Evolutionary conservation across 2,888 invertebrate species (phyloP), one percentile per base, ranked within the genome.

Genomic region (Perizoma affinitatum): DNA sequence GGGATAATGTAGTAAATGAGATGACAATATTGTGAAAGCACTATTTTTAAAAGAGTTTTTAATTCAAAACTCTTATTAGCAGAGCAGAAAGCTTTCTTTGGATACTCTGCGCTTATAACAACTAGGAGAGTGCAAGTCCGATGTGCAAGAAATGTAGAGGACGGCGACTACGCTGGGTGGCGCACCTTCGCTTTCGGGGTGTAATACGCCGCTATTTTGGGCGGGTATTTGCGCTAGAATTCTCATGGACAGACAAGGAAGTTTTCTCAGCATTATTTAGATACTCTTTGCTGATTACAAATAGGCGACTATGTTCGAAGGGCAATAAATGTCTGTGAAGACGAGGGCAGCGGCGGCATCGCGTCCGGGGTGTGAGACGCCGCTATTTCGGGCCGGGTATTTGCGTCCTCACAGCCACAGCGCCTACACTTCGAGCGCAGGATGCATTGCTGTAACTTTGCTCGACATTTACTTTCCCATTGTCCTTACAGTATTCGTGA

Each of bases 351-450:
- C 74, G 73, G 70, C 72, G 70, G 22, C 72, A 73, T 61, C 69
- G 72, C 75, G 79, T 77, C 81, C 85, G 78, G 83, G 86, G 85
- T 84, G 84, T 80, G 82, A 85, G 87, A 86, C 88, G 83, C 74
- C 83, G 84, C 85, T 90, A 90, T 90, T 90, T 89, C 79, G 70
- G 85, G 82, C 81, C 61, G 79, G 63, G 81, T 87, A 90, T 89
- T 88, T 87, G 84, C 82, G 84, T 82, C 67, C 74, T 72, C 72
- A 73, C 72, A 58, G 70, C 66, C 65, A 44, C 69, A 67, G 76
- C 79, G 77, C 76, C 79, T 80, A 82, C 79, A 77, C 79, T 76
- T 75, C 78, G 76, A 79, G 79, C 76, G 79, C 73, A 79, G 75
- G 73, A 78, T 85, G 83, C 84, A 84, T 75, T 77, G 73, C 67